A percentile compares a stretch with the other conserved stretches of the same genome.
These are phyloP conservation scores for Orcinus orca DNA, from an alignment of 2,113 vertebrate species.

Conservation along the genomic window DNA sequence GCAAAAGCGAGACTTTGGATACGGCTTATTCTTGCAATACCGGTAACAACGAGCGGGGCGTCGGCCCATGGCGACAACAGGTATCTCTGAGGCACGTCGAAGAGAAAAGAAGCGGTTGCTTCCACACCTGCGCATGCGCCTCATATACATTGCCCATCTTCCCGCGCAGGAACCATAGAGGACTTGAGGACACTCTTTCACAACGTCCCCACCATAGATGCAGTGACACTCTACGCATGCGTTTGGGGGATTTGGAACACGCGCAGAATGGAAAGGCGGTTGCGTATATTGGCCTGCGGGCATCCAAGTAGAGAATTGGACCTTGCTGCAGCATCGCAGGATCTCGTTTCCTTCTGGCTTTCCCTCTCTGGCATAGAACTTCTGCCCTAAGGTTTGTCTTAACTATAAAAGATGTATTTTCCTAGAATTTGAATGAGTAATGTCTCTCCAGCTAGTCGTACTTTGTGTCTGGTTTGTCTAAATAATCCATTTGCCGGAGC, in stretches of 20 bases:
- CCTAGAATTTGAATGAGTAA: neutral
- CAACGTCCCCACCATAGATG: accelerated
- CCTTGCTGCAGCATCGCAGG: accelerated
- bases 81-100: accelerated
- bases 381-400: neutral
- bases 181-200: neutral
- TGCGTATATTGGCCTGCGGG: accelerated
- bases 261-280: accelerated
- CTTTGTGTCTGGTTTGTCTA: neutral
- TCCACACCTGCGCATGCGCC: accelerated
- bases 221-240: accelerated
- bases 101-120: accelerated
- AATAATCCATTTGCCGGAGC: neutral
- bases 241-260: accelerated
- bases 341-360: accelerated
- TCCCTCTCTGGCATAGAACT: accelerated
- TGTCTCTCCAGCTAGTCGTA: neutral
- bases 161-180: neutral
- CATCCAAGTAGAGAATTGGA: accelerated
- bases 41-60: conserved; percentile 82
- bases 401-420: neutral
- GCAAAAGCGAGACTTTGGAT: conserved; percentile 95
- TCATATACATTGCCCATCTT: neutral
- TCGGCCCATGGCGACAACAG: neutral
- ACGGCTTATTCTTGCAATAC: conserved; percentile 95